Evolutionary conservation across 2,113 vertebrate species (phyloP).

Genomic region (Caretta caretta): DNA sequence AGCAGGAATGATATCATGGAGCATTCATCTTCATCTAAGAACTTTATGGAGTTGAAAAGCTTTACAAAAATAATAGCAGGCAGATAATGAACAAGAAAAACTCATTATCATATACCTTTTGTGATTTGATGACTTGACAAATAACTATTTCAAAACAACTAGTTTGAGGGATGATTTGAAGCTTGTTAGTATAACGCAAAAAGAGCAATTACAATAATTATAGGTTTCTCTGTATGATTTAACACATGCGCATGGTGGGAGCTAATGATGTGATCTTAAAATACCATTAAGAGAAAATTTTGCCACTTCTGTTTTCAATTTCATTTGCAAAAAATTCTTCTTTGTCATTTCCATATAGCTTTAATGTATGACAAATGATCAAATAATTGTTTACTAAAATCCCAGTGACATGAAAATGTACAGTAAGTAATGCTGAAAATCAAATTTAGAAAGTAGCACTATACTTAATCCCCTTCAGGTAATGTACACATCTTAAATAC

Average conservation of each 20-base stretch:
- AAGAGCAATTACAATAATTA: constrained; percentile 84
- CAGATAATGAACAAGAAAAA: constrained; percentile 65
- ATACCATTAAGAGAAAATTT: constrained; percentile 73
- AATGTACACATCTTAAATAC: background rate
- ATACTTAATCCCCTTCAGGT: background rate
- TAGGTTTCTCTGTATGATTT: constrained; percentile 77
- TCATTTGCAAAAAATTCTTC: constrained; percentile 58
- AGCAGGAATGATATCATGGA: constrained; percentile 32
- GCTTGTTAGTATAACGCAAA: constrained; percentile 78
- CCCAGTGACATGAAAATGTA: background rate
- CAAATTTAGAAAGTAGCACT: background rate
- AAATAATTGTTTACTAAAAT: constrained; percentile 60
- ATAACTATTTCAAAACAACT: constrained; percentile 78
- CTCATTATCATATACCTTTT: constrained; percentile 66
- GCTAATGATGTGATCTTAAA: constrained; percentile 67
- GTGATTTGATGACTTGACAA: constrained; percentile 78
- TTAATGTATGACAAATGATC: background rate
- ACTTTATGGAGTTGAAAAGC: constrained; percentile 65
- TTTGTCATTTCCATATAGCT: constrained; percentile 32
- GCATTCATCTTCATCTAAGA: constrained; percentile 40
- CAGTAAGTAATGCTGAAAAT: background rate
- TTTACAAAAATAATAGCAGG: constrained; percentile 56
- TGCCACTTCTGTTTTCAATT: constrained; percentile 73
- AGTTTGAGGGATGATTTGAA: constrained; percentile 69
- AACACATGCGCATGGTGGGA: constrained; percentile 71